phyloP scores from a whole-genome alignment of 1,140 invertebrate species.

The Camponotus floridanus region DNA sequence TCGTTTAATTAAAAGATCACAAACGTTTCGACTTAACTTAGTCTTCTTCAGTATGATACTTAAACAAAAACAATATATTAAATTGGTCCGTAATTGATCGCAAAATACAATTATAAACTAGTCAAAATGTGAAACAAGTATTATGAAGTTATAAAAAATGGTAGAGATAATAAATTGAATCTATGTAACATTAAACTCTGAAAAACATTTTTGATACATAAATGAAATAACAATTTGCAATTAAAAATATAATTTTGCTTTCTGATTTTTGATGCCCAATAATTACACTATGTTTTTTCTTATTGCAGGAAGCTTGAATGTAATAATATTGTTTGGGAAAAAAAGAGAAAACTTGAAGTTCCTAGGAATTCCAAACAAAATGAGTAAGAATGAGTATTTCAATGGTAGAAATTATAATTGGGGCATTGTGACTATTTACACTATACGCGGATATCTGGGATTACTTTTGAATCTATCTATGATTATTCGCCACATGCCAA shows the following conservation, averaged over 20 bases:
- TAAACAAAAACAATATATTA: too few species aligned
- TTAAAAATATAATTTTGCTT: not conserved
- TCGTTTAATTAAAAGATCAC: too few species aligned
- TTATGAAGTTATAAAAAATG: conserved; percentile 1
- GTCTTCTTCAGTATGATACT: too few species aligned
- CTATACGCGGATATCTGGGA: conserved; percentile 80
- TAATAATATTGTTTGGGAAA: conserved; percentile 70
- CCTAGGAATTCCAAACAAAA: conserved; percentile 80
- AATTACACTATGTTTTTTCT: not conserved
- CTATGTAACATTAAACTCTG: not conserved
- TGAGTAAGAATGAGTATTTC: conserved; percentile 70
- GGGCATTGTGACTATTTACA: conserved; percentile 79
- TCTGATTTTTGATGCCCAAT: not conserved
- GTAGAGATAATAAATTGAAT: not conserved
- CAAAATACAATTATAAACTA: too few species aligned
- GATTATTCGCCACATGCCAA: conserved; percentile 23
- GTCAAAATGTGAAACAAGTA: conserved; percentile 81
- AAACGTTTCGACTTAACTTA: too few species aligned
- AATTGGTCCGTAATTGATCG: too few species aligned
- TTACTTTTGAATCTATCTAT: conserved; percentile 70
- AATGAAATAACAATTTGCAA: conserved; percentile 23
- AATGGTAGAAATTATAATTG: conserved; percentile 68
- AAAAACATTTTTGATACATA: not conserved
- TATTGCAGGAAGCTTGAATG: conserved; percentile 70
- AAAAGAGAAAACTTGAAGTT: conserved; percentile 78